Evolutionary conservation across 2,113 vertebrate species (phyloP).

Genomic region (Grus americana): DNA sequence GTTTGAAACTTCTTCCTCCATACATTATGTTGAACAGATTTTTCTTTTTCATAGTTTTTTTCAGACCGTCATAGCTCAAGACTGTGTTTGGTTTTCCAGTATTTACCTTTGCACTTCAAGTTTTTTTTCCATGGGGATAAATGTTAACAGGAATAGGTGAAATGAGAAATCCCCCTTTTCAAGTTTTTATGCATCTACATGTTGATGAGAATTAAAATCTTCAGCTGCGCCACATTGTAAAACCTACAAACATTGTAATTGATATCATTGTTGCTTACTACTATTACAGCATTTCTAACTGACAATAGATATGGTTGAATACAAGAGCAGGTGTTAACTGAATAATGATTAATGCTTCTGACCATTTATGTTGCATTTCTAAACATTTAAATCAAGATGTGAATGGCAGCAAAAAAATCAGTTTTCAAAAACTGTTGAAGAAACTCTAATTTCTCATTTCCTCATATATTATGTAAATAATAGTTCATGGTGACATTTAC

Average conservation of each 20-base stretch:
- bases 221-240: neutral
- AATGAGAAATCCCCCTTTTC: neutral
- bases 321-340: neutral
- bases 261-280: slow-evolving; percentile 14
- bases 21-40: neutral
- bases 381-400: neutral
- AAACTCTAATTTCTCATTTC: neutral
- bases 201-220: neutral
- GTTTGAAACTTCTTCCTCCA: neutral
- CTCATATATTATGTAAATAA: slow-evolving; percentile 16
- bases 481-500: neutral
- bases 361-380: neutral
- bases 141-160: neutral
- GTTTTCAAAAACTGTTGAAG: neutral
- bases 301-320: neutral
- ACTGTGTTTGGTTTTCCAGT: neutral
- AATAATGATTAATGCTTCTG: neutral
- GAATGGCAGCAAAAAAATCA: neutral
- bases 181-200: neutral
- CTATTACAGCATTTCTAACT: slow-evolving; percentile 33
- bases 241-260: neutral
- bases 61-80: neutral
- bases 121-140: neutral
- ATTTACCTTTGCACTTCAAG: neutral
- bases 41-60: neutral